These are phyloP conservation scores for Diploscapter pachys DNA, from an alignment of 1,140 invertebrate genomes.

Conservation along the genomic window DNA sequence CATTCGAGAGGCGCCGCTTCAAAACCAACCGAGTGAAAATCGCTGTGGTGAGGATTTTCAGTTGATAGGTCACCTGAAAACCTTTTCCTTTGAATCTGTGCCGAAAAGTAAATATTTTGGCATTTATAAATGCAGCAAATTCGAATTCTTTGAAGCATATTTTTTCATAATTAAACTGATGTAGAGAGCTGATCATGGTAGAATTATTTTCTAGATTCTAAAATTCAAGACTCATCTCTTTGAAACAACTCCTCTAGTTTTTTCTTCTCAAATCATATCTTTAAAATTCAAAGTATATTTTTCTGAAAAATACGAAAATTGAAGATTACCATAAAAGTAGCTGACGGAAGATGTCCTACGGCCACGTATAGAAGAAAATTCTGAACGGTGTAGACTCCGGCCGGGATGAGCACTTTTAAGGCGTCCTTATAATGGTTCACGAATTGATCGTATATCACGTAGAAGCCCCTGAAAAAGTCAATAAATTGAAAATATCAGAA, in stretches of 20 bases:
- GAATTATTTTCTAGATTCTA: neutral
- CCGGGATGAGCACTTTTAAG: constrained; percentile 82
- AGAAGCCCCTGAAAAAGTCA: constrained; percentile 9
- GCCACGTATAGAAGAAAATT: constrained; percentile 96
- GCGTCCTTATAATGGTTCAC: constrained; percentile 72
- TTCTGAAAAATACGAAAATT: neutral
- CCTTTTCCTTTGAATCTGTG: too few relatives aligned
- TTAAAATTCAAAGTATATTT: too few relatives aligned
- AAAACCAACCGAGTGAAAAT: constrained; percentile 91
- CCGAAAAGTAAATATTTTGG: too few relatives aligned
- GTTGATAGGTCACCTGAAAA: constrained; percentile 89
- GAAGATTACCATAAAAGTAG: constrained; percentile 84
- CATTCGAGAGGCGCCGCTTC: constrained; percentile 70
- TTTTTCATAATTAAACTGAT: too few relatives aligned
- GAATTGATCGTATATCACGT: constrained; percentile 20
- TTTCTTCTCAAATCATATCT: too few relatives aligned
- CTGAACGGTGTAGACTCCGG: constrained; percentile 89
- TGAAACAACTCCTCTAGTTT: too few relatives aligned
- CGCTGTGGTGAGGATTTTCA: constrained; percentile 96
- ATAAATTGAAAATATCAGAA: neutral
- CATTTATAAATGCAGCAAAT: too few relatives aligned
- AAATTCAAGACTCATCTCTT: neutral
- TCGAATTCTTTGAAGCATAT: too few relatives aligned
- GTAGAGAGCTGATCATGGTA: too few relatives aligned
- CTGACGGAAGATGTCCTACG: constrained; percentile 93